Base-by-base conservation (phyloP, 92 coral and sea anemone genomes). In the Siderastrea siderea region DNA sequence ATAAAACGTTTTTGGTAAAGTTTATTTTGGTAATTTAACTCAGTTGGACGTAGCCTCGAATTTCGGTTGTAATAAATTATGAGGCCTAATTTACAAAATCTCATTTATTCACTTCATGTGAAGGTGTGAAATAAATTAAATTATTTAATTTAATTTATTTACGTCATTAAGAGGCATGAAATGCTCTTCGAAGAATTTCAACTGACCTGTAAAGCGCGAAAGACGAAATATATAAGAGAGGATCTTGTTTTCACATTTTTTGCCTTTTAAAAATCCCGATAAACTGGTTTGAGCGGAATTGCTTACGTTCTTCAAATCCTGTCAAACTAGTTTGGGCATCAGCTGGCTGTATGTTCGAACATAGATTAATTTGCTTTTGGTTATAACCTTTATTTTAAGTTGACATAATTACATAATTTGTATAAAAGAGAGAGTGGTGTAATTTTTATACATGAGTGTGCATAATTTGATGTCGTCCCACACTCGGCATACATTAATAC, bases 271-370 rank as follows among this genome's bases (percentile, higher is more conserved):
- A 48, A 7, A 15, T 78, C 82, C 69, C 12, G 49, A 51, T 80
- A 38, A 67, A 66, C 61, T 6, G 73, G 82, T 47, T 80, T 80
- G 84, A 47, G n/a, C 48, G 68, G 83, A 7, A 11, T 13, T 47
- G 62, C 43, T 3, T 47, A 15, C 52, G 3, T 2, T 12, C 53
- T 51, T 26, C 38, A 52, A 80, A 45, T 71, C 68, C 77, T 82
- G 78, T 82, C 68, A 43, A 26, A 70, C 86, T 16, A 49, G 69
- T 82, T 81, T 69, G 78, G 46, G 78, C 78, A 82, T 55, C 86
- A 82, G 86, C 86, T 44, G 86, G 77, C 86, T 69, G 78, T 46
- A 81, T 81, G 78, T 82, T 82, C 78, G 51, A 60, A 17, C 11
- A 15, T 3, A 69, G 3, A 44, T 52, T 26, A 81, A 52, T 44